Conservation (phyloP, 2,888 invertebrate species). For the Agrochola litura region DNA sequence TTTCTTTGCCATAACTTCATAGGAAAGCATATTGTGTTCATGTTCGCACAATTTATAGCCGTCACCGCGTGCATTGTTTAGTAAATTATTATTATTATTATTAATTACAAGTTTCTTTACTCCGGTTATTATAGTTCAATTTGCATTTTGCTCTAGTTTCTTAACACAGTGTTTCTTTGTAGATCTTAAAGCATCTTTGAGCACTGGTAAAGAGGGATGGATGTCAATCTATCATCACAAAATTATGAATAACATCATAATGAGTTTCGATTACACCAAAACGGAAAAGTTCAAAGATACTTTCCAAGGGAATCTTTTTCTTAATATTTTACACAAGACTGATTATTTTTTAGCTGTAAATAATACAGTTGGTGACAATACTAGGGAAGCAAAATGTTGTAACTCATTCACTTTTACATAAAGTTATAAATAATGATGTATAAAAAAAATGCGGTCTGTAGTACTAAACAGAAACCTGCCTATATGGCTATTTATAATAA, state of each 20-base stretch:
- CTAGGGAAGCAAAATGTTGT: background rate
- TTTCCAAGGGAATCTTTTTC: background rate
- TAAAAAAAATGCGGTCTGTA: slow-evolving; percentile 51
- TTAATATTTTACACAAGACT: background rate
- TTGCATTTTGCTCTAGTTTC: slow-evolving; percentile 22
- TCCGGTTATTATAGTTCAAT: slow-evolving; percentile 16
- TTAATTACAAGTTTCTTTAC: slow-evolving; percentile 43
- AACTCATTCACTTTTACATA: slow-evolving; percentile 45
- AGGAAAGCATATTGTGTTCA: slow-evolving; percentile 51
- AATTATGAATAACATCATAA: background rate
- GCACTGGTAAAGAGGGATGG: background rate
- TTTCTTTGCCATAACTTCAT: slow-evolving; percentile 50
- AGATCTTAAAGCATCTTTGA: background rate
- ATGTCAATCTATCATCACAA: background rate
- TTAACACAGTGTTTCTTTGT: background rate
- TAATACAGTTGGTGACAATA: background rate
- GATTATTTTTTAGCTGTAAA: background rate
- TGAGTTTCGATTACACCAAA: background rate
- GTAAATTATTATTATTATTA: slow-evolving; percentile 33
- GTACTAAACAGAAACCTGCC: slow-evolving; percentile 39
- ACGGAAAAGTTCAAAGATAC: background rate
- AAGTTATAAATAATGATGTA: slow-evolving; percentile 53
- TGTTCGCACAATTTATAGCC: slow-evolving; percentile 58
- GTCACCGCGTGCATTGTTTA: slow-evolving; percentile 46
- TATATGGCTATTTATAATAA: slow-evolving; percentile 50